Percentiles rank a stretch among this genome's conserved stretches.
phyloP scores from a whole-genome alignment of 2,797 vertebrate genomes.

The Pantherophis vulpinus region DNA sequence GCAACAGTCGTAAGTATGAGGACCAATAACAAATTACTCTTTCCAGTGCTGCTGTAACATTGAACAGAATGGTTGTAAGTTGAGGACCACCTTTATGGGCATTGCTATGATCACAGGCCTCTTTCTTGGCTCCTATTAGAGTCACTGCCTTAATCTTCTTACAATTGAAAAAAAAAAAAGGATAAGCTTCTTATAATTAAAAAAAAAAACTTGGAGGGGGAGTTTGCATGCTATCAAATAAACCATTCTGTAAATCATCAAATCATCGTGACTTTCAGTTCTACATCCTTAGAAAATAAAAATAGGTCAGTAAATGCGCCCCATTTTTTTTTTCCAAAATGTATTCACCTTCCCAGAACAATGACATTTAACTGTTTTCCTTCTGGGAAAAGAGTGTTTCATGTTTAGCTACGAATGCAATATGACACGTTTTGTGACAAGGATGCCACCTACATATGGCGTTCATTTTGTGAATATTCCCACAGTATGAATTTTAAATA shows the following conservation, averaged over 20 bases:
- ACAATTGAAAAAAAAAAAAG: background rate
- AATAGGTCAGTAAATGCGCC: background rate
- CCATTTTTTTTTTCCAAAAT: background rate
- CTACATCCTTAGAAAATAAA: background rate
- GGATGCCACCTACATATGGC: background rate
- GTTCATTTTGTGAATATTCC: background rate
- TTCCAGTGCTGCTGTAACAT: background rate
- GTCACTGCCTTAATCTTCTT: background rate
- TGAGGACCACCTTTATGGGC: background rate
- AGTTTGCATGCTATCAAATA: background rate
- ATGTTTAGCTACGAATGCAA: background rate
- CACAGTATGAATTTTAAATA: background rate
- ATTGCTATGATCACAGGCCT: background rate
- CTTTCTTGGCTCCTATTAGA: background rate
- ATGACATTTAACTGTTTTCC: background rate
- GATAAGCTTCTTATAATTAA: background rate
- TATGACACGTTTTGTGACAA: background rate
- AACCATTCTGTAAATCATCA: background rate
- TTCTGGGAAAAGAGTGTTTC: background rate
- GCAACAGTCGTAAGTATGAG: background rate
- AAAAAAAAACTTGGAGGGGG: background rate
- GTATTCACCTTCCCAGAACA: background rate
- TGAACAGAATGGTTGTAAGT: background rate
- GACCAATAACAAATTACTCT: background rate
- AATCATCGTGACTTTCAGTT: background rate